Percentiles rank a stretch among this genome's conserved stretches.
Conservation (phyloP, 2,797 vertebrate genomes). For the Crotalus adamanteus region DNA sequence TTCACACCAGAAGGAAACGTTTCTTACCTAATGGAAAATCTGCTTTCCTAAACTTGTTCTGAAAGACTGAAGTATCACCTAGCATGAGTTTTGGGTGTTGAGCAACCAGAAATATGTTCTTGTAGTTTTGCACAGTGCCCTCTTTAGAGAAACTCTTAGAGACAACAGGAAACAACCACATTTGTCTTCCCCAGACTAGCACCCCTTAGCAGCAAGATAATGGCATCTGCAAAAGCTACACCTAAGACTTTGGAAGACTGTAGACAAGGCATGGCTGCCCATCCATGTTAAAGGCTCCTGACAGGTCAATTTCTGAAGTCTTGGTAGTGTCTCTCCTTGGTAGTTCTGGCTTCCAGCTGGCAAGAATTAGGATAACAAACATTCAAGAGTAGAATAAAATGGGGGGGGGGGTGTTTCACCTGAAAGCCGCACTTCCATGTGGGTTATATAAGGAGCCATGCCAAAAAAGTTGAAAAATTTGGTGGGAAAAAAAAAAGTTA, state of each 20-base stretch:
- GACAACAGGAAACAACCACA: not conserved
- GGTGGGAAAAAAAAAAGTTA: not conserved
- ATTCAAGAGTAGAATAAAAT: not conserved
- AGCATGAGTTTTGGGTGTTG: not conserved
- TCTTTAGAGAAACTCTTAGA: not conserved
- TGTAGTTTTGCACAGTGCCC: not conserved
- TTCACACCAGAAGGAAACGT: not conserved
- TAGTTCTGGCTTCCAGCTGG: not conserved
- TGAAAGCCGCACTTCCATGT: not conserved
- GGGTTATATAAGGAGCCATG: not conserved
- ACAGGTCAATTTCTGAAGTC: not conserved
- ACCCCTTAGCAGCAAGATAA: not conserved
- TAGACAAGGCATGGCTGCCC: not conserved
- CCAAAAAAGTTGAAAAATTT: not conserved
- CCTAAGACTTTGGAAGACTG: not conserved
- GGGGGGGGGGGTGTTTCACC: not conserved
- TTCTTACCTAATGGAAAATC: not conserved
- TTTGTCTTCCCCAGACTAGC: not conserved
- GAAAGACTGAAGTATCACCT: not conserved
- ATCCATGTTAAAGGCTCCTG: not conserved
- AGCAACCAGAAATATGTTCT: not conserved
- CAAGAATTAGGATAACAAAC: not conserved
- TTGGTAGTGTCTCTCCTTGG: not conserved
- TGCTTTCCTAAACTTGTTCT: not conserved
- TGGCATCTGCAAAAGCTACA: not conserved